Base-by-base conservation (phyloP, 2,888 invertebrate species). In the Hyalella azteca region DNA sequence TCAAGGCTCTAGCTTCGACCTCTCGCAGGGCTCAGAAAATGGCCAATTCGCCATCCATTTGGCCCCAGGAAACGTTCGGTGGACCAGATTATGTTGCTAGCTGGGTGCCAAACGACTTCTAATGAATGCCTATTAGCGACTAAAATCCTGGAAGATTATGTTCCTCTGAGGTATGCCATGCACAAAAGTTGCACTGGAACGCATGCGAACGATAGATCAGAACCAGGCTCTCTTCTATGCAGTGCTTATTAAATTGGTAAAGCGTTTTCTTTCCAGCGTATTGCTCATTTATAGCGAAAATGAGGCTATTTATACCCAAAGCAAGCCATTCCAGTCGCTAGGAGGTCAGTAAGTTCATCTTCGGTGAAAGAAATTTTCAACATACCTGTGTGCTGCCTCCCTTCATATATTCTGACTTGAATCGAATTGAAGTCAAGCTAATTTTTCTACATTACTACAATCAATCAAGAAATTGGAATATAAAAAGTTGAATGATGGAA, bases 61-160 rank as follows among this genome's bases (percentile, higher is more conserved):
- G 36, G 66, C 4, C 13, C 36, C 66, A 66, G 66, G 36, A 66
- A 66, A 66, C 66, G 66, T 19, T 66, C 13, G 29, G 66, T 66
- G 39, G 66, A 66, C 66, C 39, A 66, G 66, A 66, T 66, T 66
- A 66, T 66, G 66, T 66, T 66, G 36, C 66, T 66, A 66, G 66
- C 66, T 66, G 22, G 66, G 66, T 66, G 66, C 66, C 66, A 66
- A 66, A 66, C 36, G 66, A 36, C 66, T 5, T 3, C 66, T 66
- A 66, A 66, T 66, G 66, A 66, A 66, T 36, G 19, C 36, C 66
- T 66, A 66, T 66, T 66, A 66, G 66, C 36, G 66, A 36, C 36
- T 36, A 36, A 32, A 36, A 19, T 29, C 36, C 36, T 36, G 13
- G 66, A 39, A 19, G 36, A 66, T 36, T 66, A 66, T 66, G 19